These are phyloP conservation scores for Macrostomum cliftonense DNA, from an alignment of 2,888 invertebrate genomes.

Conservation along the genomic window DNA sequence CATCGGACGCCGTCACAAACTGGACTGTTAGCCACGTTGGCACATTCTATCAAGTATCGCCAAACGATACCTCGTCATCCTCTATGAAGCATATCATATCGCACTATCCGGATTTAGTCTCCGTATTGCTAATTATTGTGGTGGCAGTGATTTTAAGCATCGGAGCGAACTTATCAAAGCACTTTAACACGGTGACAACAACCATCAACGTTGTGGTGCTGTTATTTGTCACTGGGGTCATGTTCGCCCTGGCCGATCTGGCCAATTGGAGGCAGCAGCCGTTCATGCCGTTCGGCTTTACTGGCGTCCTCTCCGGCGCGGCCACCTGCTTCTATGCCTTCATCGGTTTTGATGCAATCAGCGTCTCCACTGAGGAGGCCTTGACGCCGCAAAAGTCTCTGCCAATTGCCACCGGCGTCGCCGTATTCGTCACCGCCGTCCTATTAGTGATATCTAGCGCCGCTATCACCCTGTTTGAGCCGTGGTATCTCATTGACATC, in stretches of 20 bases:
- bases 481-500: slow-evolving; percentile 18
- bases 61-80: no score
- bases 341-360: slow-evolving; percentile 38
- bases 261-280: slow-evolving; percentile 43
- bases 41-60: no score
- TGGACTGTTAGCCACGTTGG: slow-evolving; percentile 27
- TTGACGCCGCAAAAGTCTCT: slow-evolving; percentile 31
- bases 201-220: slow-evolving; percentile 33
- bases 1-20: slow-evolving; percentile 33
- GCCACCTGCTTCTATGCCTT: slow-evolving; percentile 39
- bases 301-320: slow-evolving; percentile 34
- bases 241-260: slow-evolving; percentile 49
- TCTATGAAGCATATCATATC: no score
- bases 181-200: slow-evolving; percentile 35
- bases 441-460: slow-evolving; percentile 4
- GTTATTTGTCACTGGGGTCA: slow-evolving; percentile 42
- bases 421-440: slow-evolving; percentile 2
- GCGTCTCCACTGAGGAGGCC: slow-evolving; percentile 37
- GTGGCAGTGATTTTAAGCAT: slow-evolving; percentile 40
- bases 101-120: slow-evolving; percentile 37
- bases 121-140: slow-evolving; percentile 27
- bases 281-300: slow-evolving; percentile 36
- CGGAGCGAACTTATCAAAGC: slow-evolving; percentile 35
- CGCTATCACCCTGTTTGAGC: slow-evolving; percentile 5
- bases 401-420: slow-evolving; percentile 26